phyloP scores from a whole-genome alignment of 2,888 invertebrate genomes.

The Callyntrura sp. region DNA sequence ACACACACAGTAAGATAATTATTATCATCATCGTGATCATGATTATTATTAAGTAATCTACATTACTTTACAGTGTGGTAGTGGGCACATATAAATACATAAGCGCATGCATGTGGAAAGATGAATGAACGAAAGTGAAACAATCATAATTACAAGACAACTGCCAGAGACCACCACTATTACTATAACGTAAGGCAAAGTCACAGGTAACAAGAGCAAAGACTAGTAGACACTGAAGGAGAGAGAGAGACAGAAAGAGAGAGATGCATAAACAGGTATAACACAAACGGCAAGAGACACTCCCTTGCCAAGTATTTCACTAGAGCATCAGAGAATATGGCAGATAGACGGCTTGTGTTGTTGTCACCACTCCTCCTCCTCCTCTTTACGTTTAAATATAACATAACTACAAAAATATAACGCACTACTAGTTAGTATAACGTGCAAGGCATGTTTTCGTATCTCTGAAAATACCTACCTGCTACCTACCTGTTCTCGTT shows the following conservation, averaged over 20 bases:
- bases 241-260: not conserved
- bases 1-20: too few species aligned
- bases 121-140: slow-evolving; percentile 78
- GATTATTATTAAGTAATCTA: slow-evolving; percentile 54
- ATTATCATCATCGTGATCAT: too few species aligned
- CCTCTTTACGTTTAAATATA: not conserved
- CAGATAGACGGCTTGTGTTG: not conserved
- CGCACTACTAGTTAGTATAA: too few species aligned
- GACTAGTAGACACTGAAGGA: not conserved
- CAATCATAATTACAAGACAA: slow-evolving; percentile 45
- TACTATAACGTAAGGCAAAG: not conserved
- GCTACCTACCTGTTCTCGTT: not conserved
- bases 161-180: too few species aligned
- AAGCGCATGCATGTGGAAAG: slow-evolving; percentile 42
- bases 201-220: not conserved
- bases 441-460: too few species aligned
- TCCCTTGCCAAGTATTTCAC: slow-evolving; percentile 72
- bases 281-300: slow-evolving; percentile 69
- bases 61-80: not conserved
- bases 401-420: too few species aligned
- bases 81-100: not conserved
- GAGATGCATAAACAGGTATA: slow-evolving; percentile 49
- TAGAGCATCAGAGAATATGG: not conserved
- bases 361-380: slow-evolving; percentile 53
- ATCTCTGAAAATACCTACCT: not conserved